Percentiles rank a stretch among this genome's conserved stretches.
Conservation (phyloP, 2,888 invertebrate species). For the Eremobia ochroleuca region DNA sequence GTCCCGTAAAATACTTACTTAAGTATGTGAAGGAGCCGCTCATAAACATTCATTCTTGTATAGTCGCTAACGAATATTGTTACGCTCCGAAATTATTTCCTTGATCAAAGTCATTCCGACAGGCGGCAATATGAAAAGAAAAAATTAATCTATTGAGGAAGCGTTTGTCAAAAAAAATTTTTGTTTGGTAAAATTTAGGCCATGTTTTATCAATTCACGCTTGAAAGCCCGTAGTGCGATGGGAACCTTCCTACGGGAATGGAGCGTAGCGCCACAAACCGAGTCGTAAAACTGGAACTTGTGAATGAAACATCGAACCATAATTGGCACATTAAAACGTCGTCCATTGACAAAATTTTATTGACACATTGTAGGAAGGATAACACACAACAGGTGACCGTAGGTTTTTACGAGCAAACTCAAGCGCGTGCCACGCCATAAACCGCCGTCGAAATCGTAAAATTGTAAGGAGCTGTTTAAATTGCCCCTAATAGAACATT, state of each 20-base stretch:
- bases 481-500: conserved; percentile 85
- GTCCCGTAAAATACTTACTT: conserved; percentile 55
- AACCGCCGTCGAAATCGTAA: conserved; percentile 85
- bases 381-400: conserved; percentile 89
- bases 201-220: conserved; percentile 58
- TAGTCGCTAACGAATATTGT: conserved; percentile 63
- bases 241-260: conserved; percentile 66
- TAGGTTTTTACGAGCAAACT: conserved; percentile 86
- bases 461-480: conserved; percentile 84
- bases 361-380: conserved; percentile 82
- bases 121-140: conserved; percentile 42
- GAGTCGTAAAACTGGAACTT: conserved; percentile 77
- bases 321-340: conserved; percentile 86
- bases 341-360: conserved; percentile 87
- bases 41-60: conserved; percentile 70
- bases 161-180: conserved; percentile 41
- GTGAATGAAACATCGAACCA: conserved; percentile 84
- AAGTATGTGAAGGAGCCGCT: conserved; percentile 65
- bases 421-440: conserved; percentile 82
- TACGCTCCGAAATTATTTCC: conserved; percentile 38
- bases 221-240: conserved; percentile 41
- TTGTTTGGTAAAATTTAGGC: conserved; percentile 39
- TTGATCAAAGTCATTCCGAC: conserved; percentile 43
- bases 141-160: conserved; percentile 53
- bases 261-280: conserved; percentile 68